Evolutionary conservation across 2,888 invertebrate genomes (phyloP).

Genomic region (Drosophila putrida): DNA sequence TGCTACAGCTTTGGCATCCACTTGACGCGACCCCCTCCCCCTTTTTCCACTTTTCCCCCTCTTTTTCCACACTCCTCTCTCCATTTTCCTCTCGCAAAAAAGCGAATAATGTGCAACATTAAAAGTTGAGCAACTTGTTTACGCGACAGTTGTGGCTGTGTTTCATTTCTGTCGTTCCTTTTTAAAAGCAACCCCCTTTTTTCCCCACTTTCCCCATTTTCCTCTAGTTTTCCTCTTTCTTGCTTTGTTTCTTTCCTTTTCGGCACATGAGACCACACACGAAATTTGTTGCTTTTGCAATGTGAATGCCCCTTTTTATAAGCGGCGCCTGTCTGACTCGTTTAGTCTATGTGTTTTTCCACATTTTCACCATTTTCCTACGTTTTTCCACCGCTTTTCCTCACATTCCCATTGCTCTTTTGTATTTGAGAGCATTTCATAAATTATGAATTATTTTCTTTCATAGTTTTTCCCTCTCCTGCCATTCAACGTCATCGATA

Average conservation of each 20-base stretch:
- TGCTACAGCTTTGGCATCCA: conserved; percentile 41
- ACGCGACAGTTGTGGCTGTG: conserved; percentile 60
- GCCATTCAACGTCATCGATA: conserved; percentile 39
- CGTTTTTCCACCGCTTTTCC: background rate
- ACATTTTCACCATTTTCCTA: background rate
- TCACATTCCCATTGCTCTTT: conserved; percentile 4
- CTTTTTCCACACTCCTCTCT: background rate
- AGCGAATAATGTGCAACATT: conserved; percentile 65
- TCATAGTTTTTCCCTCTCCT: conserved; percentile 41
- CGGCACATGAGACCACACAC: background rate
- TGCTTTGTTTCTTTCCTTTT: background rate
- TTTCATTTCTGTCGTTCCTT: conserved; percentile 37
- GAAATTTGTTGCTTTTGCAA: conserved; percentile 43
- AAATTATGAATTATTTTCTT: conserved; percentile 62
- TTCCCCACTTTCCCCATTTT: background rate
- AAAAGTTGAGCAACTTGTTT: conserved; percentile 70
- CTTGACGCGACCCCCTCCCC: conserved; percentile 22
- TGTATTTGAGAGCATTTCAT: conserved; percentile 44
- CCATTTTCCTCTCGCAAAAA: background rate
- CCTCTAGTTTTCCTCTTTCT: background rate
- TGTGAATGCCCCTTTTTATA: conserved; percentile 19
- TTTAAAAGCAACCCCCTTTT: conserved; percentile 15
- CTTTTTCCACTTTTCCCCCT: background rate
- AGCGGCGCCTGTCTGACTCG: conserved; percentile 55
- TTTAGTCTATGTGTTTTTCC: conserved; percentile 29